Conservation (phyloP, 2,888 invertebrate species). For the Dyspetes luteomarginatus region DNA sequence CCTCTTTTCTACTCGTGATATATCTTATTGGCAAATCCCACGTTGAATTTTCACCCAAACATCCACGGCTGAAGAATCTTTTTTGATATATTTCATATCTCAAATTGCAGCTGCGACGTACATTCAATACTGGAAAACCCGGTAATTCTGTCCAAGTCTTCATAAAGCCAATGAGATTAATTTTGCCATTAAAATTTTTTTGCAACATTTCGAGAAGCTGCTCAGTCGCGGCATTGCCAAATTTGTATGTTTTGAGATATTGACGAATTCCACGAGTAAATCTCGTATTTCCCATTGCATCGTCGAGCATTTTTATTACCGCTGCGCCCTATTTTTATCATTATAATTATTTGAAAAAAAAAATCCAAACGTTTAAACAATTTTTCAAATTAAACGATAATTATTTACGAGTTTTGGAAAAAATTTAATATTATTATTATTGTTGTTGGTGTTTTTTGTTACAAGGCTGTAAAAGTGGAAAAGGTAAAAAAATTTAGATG, state of each 20-base stretch:
- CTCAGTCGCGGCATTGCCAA: slow-evolving; percentile 65
- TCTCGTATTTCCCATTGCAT: slow-evolving; percentile 61
- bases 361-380: not conserved
- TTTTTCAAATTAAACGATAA: not conserved
- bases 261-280: slow-evolving; percentile 66
- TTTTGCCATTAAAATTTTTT: slow-evolving; percentile 37
- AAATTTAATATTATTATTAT: no score
- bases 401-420: not conserved
- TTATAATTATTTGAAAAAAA: not conserved
- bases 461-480: no score
- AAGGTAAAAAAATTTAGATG: no score
- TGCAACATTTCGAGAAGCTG: slow-evolving; percentile 68
- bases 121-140: slow-evolving; percentile 70
- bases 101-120: slow-evolving; percentile 33
- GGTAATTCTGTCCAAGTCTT: slow-evolving; percentile 66
- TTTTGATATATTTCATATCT: slow-evolving; percentile 55
- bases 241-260: slow-evolving; percentile 66
- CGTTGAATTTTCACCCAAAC: slow-evolving; percentile 50
- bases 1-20: slow-evolving; percentile 61
- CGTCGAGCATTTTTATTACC: slow-evolving; percentile 70
- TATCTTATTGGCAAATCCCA: slow-evolving; percentile 72
- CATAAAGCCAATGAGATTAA: slow-evolving; percentile 67
- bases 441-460: not conserved
- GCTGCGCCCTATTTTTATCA: slow-evolving; percentile 67
- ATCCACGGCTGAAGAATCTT: slow-evolving; percentile 45